Evolutionary conservation across 2,113 vertebrate species (phyloP).

Genomic region (Actinemys pallida): DNA sequence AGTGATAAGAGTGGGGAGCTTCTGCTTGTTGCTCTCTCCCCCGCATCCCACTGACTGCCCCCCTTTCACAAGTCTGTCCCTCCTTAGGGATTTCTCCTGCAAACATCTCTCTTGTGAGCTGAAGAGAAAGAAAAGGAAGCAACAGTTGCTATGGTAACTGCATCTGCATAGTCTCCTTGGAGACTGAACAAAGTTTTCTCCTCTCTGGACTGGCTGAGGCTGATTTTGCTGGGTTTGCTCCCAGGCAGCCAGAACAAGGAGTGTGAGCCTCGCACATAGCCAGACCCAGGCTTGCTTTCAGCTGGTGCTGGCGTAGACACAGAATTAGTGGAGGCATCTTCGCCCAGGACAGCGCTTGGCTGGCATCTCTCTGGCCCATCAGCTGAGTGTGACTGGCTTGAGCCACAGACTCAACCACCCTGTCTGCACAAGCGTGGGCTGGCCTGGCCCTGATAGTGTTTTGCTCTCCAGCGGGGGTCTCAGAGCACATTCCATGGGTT

Average conservation of each 20-base stretch:
- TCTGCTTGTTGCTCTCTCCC: not conserved
- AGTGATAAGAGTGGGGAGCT: too few species aligned
- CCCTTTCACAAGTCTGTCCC: not conserved
- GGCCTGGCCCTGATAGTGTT: not conserved
- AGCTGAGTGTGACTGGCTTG: not conserved
- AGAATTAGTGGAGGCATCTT: fast-evolving
- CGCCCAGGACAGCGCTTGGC: not conserved
- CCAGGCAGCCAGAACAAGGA: slow-evolving; percentile 56
- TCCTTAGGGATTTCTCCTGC: not conserved
- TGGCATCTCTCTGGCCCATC: not conserved
- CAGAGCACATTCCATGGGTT: not conserved
- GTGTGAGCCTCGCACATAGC: slow-evolving; percentile 1
- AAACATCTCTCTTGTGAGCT: not conserved
- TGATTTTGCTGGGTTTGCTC: slow-evolving; percentile 52
- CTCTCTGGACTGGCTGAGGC: slow-evolving; percentile 48
- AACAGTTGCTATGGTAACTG: slow-evolving; percentile 62
- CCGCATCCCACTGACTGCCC: not conserved
- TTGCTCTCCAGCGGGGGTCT: not conserved
- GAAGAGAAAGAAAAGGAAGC: slow-evolving; percentile 58
- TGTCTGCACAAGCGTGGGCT: not conserved
- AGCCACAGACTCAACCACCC: not conserved
- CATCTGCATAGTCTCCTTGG: slow-evolving; percentile 63
- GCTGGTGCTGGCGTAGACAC: not conserved
- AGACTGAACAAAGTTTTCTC: slow-evolving; percentile 62
- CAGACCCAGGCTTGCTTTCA: slow-evolving; percentile 28